Evolutionary conservation across 2,113 vertebrate genomes (phyloP), one percentile per base, ranked within the genome.

Genomic region (Sinocyclocheilus grahami): DNA sequence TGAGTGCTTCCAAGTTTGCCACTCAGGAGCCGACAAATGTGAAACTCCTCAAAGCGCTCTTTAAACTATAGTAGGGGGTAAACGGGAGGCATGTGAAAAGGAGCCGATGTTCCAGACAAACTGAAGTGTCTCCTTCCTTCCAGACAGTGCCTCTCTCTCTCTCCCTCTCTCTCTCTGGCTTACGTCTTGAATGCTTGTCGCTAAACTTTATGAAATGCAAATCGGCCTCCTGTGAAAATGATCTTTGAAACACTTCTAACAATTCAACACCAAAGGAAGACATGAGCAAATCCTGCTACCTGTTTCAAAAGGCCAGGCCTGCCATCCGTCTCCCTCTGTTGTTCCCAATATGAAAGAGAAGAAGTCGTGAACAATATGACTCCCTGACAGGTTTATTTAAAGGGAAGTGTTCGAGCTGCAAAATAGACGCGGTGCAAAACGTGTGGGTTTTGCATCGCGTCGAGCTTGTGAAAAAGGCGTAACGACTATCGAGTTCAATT

Each of bases 21-120:
- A 62, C 82, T 84, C 48, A 55, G 62, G 69, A 87, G 24, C 67
- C 48, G 24, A 81, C 76, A 48, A 42, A 79, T 80, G 55, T 20
- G 33, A 85, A 89, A 86, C 84, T 90, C 88, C 88, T 89, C 89
- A 90, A 89, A 90, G 86, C 78, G 42, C 87, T 86, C 81, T 87
- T 86, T 81, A 89, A 88, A 85, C 72, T 88, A 84, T 48, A 86
- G 71, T 72, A 46, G 58, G 20, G 58, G 63, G 76, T 62, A 82
- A 65, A 33, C 55, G 51, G 33, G 79, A 72, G 69, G 18, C 7
- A 42, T 33, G 85, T 48, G 39, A 81, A 24, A 63, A 75, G 53
- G 85, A 82, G 11, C 72, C 74, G 16, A n/a, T 12, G 4, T 58
- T 80, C 62, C 76, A 88, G 85, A 88, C 79, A 63, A 86, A 86